Base-by-base conservation (phyloP, 2,113 vertebrate genomes). In the Gallinago media region DNA sequence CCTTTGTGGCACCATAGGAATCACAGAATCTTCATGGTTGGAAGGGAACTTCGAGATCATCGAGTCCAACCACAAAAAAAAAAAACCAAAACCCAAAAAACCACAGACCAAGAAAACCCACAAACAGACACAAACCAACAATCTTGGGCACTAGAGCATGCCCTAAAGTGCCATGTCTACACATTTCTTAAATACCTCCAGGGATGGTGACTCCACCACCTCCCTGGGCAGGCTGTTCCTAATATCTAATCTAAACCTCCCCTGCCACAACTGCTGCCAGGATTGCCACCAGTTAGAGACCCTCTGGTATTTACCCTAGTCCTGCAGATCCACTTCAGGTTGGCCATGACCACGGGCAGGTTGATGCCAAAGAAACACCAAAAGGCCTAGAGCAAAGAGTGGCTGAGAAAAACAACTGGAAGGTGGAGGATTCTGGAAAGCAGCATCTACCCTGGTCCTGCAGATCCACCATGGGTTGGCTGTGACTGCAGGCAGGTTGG, bases 311-410 rank as follows among this genome's bases (percentile, higher is more conserved):
- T 36, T 27, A 20, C 9, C 31, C 12, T 38, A 29, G 26, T 59
- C 15, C 66, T 56, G 54, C 25, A 85, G 34, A n/a, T 36, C 66
- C 52, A 55, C 34, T 34, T 47, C 0, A 0, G 17, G 56, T 17
- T 85, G 29, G 27, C 29, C 6, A 3, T 22, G 52, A 80, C 22
- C 6, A 3, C 8, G 18, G 25, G 36, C 17, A 66, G 59, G 79
- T 0, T 52, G 49, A 11, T 61, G 58, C 36, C 42, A n/a, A 25
- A 2, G 2, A 65, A 83, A 79, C 16, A 85, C 22, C 25, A 22
- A 29, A 75, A 63, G 34, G 47, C 23, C 29, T n/a, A 15, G 25
- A 87, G 55, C 19, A 63, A 50, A 40, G n/a, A 67, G 29, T 63
- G 31, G 59, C 62, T 76, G 83, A 52, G 88, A 87, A 89, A 56